Conservation (phyloP, 2,797 vertebrate genomes). For the Tapirus indicus region DNA sequence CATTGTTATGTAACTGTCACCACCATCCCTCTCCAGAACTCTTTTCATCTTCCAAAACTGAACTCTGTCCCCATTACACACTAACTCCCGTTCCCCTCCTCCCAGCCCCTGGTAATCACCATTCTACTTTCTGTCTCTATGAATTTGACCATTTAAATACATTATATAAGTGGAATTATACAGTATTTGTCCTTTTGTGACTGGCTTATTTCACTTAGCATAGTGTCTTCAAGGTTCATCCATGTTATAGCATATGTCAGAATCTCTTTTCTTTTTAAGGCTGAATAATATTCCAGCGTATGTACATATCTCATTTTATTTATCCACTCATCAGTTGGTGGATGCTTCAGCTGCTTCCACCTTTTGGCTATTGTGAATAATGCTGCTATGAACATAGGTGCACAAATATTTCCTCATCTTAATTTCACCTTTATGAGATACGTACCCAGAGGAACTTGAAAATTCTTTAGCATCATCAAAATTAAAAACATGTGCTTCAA, state of each 20-base stretch:
- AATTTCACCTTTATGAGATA: not conserved
- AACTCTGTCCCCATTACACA: not conserved
- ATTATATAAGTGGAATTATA: not conserved
- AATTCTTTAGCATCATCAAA: not conserved
- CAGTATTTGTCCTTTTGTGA: not conserved
- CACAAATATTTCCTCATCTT: not conserved
- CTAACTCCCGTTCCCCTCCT: not conserved
- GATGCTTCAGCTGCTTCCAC: not conserved
- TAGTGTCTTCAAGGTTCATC: not conserved
- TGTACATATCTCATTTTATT: not conserved
- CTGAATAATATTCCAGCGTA: not conserved
- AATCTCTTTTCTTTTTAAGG: not conserved
- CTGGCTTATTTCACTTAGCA: not conserved
- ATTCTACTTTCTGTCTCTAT: not conserved
- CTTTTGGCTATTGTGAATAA: not conserved
- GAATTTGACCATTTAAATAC: not conserved
- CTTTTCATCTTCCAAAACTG: not conserved
- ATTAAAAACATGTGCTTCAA: conserved; percentile 4
- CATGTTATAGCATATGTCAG: not conserved
- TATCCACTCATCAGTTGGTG: not conserved
- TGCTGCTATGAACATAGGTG: not conserved
- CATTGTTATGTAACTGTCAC: not conserved
- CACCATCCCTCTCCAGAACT: not conserved
- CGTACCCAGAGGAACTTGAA: not conserved
- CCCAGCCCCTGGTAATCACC: not conserved